A percentile compares a stretch with the other conserved stretches of the same genome.
These are phyloP conservation scores for Odontesthes bonariensis DNA, from an alignment of 2,113 vertebrate genomes.

Conservation along the genomic window DNA sequence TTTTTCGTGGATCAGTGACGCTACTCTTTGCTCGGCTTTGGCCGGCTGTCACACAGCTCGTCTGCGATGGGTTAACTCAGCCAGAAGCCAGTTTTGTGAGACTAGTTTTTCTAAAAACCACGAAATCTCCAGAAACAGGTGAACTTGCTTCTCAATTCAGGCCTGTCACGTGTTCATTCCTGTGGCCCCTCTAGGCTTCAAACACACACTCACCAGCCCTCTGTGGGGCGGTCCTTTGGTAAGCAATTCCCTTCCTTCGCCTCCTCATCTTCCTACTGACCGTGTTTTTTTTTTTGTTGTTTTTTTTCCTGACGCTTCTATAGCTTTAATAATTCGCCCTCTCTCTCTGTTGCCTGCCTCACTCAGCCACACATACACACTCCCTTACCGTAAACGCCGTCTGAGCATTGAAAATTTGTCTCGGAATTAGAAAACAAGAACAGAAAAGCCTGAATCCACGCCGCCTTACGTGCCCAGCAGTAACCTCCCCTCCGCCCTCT, in stretches of 20 bases:
- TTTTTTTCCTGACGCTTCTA: slow-evolving; percentile 51
- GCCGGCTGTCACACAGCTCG: too few species aligned
- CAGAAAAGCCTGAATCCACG: slow-evolving; percentile 50
- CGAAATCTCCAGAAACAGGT: slow-evolving; percentile 18
- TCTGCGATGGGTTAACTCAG: background rate
- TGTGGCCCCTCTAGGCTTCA: slow-evolving; percentile 51
- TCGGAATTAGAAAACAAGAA: slow-evolving; percentile 3
- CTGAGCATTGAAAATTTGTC: slow-evolving; percentile 38
- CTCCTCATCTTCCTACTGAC: slow-evolving; percentile 39
- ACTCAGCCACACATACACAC: slow-evolving; percentile 48
- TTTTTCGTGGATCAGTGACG: background rate
- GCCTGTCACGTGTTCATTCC: slow-evolving; percentile 48
- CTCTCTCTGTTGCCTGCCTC: slow-evolving; percentile 56
- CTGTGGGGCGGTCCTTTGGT: slow-evolving; percentile 51
- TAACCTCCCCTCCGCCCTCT: slow-evolving; percentile 22
- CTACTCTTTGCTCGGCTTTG: background rate
- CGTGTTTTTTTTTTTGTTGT: slow-evolving; percentile 59
- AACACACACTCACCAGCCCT: slow-evolving; percentile 42
- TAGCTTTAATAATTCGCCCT: slow-evolving; percentile 77
- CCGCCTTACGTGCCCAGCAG: slow-evolving; percentile 67
- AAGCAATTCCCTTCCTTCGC: slow-evolving; percentile 25
- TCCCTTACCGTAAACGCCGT: slow-evolving; percentile 55
- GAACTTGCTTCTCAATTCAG: slow-evolving; percentile 37
- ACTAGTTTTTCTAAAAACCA: slow-evolving; percentile 29
- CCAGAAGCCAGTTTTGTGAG: slow-evolving; percentile 44